Evolutionary conservation across 2,113 vertebrate species (phyloP).

Genomic region (Progne subis): DNA sequence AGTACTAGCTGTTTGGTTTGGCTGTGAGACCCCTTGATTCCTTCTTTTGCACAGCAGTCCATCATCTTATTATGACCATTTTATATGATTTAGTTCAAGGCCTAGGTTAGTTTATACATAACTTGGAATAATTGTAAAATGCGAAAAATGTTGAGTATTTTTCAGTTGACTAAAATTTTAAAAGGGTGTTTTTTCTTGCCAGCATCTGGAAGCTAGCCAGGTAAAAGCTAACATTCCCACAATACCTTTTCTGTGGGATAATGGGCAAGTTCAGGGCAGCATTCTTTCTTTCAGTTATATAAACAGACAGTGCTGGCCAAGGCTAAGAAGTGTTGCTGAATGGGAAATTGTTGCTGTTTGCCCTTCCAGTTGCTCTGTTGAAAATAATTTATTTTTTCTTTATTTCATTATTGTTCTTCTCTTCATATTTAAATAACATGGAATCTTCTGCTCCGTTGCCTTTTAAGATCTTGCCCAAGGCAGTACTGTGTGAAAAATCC

Average conservation of each 20-base stretch:
- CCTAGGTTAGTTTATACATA: not conserved
- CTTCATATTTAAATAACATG: slow-evolving; percentile 4
- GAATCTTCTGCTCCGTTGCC: not conserved
- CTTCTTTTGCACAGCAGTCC: not conserved
- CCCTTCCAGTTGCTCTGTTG: not conserved
- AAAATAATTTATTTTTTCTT: not conserved
- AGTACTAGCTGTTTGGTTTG: not conserved
- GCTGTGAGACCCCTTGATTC: not conserved
- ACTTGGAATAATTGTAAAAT: slow-evolving; percentile 14
- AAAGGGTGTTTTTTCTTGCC: not conserved
- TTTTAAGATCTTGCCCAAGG: not conserved
- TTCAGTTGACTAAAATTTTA: not conserved
- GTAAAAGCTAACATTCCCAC: slow-evolving; percentile 60
- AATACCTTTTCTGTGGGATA: slow-evolving; percentile 57
- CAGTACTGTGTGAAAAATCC: not conserved
- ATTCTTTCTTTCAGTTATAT: slow-evolving; percentile 34
- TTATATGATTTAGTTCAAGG: not conserved
- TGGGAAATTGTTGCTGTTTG: not conserved
- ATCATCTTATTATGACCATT: not conserved
- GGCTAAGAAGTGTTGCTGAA: not conserved
- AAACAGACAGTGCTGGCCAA: slow-evolving; percentile 26
- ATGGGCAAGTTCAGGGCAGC: slow-evolving; percentile 24
- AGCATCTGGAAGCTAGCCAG: slow-evolving; percentile 29
- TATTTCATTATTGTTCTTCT: not conserved
- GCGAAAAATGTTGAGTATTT: slow-evolving; percentile 12